Evolutionary conservation across 2,888 invertebrate species (phyloP), one percentile per base, ranked within the genome.

Genomic region (Stegana nigrithorax): DNA sequence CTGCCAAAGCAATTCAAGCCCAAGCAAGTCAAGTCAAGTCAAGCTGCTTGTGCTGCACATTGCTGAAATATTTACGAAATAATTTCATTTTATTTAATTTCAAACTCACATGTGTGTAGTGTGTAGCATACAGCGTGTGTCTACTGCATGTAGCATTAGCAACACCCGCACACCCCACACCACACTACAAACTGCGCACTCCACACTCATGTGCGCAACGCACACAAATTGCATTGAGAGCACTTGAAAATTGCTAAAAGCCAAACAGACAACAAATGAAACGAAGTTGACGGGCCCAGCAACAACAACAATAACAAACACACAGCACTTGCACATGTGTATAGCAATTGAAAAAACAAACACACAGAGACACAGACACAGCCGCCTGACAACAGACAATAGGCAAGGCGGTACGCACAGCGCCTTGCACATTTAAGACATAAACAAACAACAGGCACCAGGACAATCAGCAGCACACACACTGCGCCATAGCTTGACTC

Each of bases 251-350:
- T 76, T 80, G 75, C 75, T 76, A 78, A 80, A 80, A 80, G 75
- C 75, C 80, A 76, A 78, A 76, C 80, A 80, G 80, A 76, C 80
- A 76, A 80, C 78, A 76, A 76, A 80, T 75, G 80, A 80, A 80
- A 78, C 78, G 78, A 80, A 76, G 17, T 14, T 42, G 42, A 50
- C 32, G 36, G 36, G 14, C 7, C 5, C 29, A 36, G 12, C 53
- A 53, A n/a, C 5, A 32, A 25, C 23, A 47, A 21, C 1, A 47
- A 25, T 21, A 21, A 21, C 25, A 47, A 47, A 12, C 14, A 55
- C 76, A 80, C 78, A 76, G 74, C 76, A 80, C 75, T 76, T 75
- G 70, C 64, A 66, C 73, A 17, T 55, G 32, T 55, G n/a, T 55
- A 32, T n/a, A n/a, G 21, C 53, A 55, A 36, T 36, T 55, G 53